Evolutionary conservation across 2,888 invertebrate genomes (phyloP).

Genomic region (Vanessa cardui): DNA sequence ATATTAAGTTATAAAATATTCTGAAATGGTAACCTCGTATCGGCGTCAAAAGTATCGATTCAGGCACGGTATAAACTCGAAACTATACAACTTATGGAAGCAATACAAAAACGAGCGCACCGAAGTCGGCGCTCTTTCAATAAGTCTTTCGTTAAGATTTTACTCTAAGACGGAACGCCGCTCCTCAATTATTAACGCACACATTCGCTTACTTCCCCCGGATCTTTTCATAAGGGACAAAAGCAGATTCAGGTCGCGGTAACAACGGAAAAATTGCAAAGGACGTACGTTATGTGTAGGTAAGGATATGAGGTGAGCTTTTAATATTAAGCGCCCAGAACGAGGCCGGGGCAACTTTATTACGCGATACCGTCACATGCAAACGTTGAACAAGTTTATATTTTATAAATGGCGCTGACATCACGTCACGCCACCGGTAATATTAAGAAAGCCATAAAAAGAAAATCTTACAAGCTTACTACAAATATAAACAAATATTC

Average conservation of each 20-base stretch:
- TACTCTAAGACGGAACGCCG: slow-evolving; percentile 55
- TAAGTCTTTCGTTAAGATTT: slow-evolving; percentile 70
- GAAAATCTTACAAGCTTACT: background rate
- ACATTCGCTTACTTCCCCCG: slow-evolving; percentile 69
- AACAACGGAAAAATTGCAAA: slow-evolving; percentile 78
- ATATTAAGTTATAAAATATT: too few relatives aligned
- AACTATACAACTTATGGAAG: background rate
- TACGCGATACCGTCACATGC: slow-evolving; percentile 57
- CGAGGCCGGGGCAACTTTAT: slow-evolving; percentile 61
- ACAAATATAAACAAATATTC: slow-evolving; percentile 9
- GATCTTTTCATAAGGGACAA: slow-evolving; percentile 78
- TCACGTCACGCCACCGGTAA: slow-evolving; percentile 23
- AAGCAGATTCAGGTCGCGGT: slow-evolving; percentile 73
- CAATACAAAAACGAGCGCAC: slow-evolving; percentile 47
- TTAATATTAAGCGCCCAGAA: slow-evolving; percentile 70
- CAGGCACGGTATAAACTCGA: background rate
- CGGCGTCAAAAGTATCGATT: background rate
- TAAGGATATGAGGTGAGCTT: slow-evolving; percentile 61
- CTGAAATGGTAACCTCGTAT: too few relatives aligned
- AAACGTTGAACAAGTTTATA: slow-evolving; percentile 31
- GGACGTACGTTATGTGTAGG: slow-evolving; percentile 58
- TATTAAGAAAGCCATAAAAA: slow-evolving; percentile 8
- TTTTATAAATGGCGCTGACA: slow-evolving; percentile 35
- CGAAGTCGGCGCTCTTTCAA: slow-evolving; percentile 45
- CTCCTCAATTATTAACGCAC: slow-evolving; percentile 78